These are phyloP conservation scores for Heliconius nattereri DNA, from an alignment of 1,140 invertebrate genomes.

Conservation along the genomic window DNA sequence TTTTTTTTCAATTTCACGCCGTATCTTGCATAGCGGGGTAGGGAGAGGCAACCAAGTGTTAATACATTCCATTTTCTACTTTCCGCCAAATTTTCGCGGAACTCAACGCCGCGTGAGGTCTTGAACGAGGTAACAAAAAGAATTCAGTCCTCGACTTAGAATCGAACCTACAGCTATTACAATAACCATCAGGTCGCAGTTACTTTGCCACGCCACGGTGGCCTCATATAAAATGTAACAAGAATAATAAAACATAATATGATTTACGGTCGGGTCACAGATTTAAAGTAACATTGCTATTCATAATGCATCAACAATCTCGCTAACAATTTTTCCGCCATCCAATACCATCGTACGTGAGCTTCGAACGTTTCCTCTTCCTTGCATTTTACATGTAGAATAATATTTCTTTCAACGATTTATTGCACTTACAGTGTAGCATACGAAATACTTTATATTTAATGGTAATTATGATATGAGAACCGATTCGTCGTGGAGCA, in stretches of 20 bases:
- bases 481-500: background rate
- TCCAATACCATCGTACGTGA: background rate
- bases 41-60: background rate
- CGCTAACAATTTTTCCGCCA: constrained; percentile 12
- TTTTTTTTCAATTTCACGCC: background rate
- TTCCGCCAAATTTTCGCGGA: background rate
- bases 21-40: background rate
- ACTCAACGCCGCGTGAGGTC: background rate
- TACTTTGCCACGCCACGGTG: background rate
- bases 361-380: constrained; percentile 7
- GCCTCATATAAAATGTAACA: constrained; percentile 4
- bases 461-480: background rate
- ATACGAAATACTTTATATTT: background rate
- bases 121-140: background rate
- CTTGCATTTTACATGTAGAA: constrained; percentile 1
- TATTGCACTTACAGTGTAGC: background rate
- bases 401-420: constrained; percentile 16
- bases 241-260: background rate
- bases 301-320: constrained; percentile 13
- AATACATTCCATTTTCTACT: background rate
- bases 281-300: constrained; percentile 7
- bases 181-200: background rate
- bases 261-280: background rate
- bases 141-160: background rate
- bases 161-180: background rate